These are phyloP conservation scores for Megalurothrips usitatus DNA, from an alignment of 2,888 invertebrate species.

Conservation along the genomic window DNA sequence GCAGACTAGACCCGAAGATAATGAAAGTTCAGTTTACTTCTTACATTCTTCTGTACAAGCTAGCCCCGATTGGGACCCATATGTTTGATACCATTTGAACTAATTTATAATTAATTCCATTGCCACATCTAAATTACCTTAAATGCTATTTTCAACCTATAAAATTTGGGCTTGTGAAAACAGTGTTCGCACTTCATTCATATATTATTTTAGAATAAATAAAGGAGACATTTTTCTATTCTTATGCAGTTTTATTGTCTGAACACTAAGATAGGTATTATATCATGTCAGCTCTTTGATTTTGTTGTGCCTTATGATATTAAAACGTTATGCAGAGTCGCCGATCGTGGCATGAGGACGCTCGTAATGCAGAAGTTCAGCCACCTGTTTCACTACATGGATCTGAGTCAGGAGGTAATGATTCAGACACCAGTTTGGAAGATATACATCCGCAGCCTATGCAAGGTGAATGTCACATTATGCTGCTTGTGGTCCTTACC, in stretches of 20 bases:
- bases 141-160: slow-evolving; percentile 28
- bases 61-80: background rate
- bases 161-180: slow-evolving; percentile 19
- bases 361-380: slow-evolving; percentile 55
- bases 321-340: slow-evolving; percentile 54
- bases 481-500: background rate
- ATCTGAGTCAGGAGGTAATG: slow-evolving; percentile 66
- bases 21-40: background rate
- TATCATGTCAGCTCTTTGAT: slow-evolving; percentile 29
- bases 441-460: slow-evolving; percentile 46
- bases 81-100: background rate
- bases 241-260: slow-evolving; percentile 28
- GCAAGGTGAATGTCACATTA: slow-evolving; percentile 35
- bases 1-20: background rate
- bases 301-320: slow-evolving; percentile 30
- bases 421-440: slow-evolving; percentile 74
- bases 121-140: slow-evolving; percentile 29
- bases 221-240: slow-evolving; percentile 27
- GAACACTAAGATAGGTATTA: slow-evolving; percentile 28
- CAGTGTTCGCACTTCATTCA: slow-evolving; percentile 29
- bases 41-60: background rate
- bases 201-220: slow-evolving; percentile 32
- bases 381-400: slow-evolving; percentile 62
- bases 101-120: slow-evolving; percentile 27
- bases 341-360: slow-evolving; percentile 68